These are phyloP conservation scores for Peromyscus polionotus DNA, from an alignment of 2,113 vertebrate genomes.

Conservation along the genomic window DNA sequence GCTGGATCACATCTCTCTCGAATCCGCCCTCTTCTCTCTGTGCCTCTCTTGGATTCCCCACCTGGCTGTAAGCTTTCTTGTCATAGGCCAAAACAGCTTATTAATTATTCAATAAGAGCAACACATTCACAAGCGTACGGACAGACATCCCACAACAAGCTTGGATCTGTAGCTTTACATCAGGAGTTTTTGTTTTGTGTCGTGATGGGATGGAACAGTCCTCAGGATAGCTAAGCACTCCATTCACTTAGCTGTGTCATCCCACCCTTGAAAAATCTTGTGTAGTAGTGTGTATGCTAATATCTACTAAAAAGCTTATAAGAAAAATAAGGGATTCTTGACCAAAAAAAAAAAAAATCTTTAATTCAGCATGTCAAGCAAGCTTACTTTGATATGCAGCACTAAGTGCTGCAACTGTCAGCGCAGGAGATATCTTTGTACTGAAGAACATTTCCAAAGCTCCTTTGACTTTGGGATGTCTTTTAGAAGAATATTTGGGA, in stretches of 20 bases:
- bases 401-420: neutral
- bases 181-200: no score
- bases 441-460: neutral
- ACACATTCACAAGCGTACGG: no score
- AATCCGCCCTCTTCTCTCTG: no score
- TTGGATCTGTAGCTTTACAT: neutral
- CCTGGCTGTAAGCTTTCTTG: no score
- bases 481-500: neutral
- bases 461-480: neutral
- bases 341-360: neutral
- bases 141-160: no score
- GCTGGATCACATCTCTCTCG: no score
- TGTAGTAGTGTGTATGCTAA: neutral
- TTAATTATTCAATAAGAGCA: no score
- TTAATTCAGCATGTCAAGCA: neutral
- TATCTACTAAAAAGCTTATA: neutral
- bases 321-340: neutral
- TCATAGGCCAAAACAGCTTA: no score
- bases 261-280: no score
- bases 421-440: neutral
- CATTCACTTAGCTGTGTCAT: no score
- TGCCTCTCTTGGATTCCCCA: no score
- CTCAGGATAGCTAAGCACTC: neutral
- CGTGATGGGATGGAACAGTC: neutral
- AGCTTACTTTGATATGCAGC: neutral